Base-by-base conservation (phyloP, 2,888 invertebrate species). In the Andrena camellia region DNA sequence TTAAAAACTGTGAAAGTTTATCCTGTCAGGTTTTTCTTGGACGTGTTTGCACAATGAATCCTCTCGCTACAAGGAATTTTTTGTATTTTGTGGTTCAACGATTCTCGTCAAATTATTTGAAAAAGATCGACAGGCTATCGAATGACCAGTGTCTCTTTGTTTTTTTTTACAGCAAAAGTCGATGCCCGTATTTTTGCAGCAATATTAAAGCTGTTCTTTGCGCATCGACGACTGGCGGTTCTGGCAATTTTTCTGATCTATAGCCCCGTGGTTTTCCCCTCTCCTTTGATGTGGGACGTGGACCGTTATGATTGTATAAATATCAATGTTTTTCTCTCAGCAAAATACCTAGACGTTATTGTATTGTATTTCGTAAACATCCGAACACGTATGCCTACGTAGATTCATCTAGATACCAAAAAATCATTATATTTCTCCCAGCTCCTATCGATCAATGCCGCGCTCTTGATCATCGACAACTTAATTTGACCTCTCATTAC, bases 191-290 rank as follows among this genome's bases (percentile, higher is more conserved):
- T 42, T 54, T 76, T 20, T 50, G 17, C n/a, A 6, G 23, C 23
- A 8, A 62, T 70, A 70, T 76, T 70, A 63, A 76, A 70, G 67
- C 31, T 48, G 33, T 33, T 20, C 20, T 72, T 64, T 62, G 52
- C 23, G 23, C 66, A 83, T 70, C 31, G 66, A 78, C 50, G 60
- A 62, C 6, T 50, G 26, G 59, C 52, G 35, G 62, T 76, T 70
- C 31, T 26, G 26, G 42, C 35, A 42, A 70, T 26, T 48, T 42
- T 69, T 69, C 50, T 60, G 52, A 76, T 76, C 63, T 70, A 78
- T 64, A 62, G 62, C 66, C 48, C 42, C 26, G 62, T 57, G 69
- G 66, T 72, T 70, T 31, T 54, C 52, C 26, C 54, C 23, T 50
- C 20, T 48, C 68, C 48, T 50, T 63, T 33, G 31, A 29, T 20